Percentiles rank a stretch among this genome's conserved stretches.
Conservation (phyloP, 2,888 invertebrate genomes). For the Dryomyza anilis region DNA sequence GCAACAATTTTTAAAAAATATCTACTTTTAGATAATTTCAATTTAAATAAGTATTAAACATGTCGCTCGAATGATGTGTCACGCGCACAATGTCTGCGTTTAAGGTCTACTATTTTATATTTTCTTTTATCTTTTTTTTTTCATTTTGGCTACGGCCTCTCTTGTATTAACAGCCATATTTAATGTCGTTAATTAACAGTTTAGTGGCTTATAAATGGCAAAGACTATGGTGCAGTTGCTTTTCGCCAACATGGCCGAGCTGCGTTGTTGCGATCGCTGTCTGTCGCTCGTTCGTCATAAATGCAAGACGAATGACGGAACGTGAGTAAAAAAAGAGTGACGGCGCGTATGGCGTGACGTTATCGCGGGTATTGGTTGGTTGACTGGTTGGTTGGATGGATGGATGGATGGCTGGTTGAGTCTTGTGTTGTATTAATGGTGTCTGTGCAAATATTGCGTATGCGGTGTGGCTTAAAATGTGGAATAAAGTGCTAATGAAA, state of each 20-base stretch:
- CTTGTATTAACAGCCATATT: conserved; percentile 39
- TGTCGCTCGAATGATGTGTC: background rate
- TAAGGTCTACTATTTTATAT: background rate
- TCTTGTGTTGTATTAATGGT: too few species aligned
- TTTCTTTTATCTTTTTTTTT: background rate
- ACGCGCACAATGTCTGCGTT: background rate
- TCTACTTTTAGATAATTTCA: too few species aligned
- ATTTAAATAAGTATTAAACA: background rate
- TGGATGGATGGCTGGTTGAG: background rate
- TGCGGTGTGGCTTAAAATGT: conserved; percentile 13
- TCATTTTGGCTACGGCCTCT: too few species aligned
- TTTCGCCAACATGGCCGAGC: conserved; percentile 7
- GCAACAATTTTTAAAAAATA: too few species aligned
- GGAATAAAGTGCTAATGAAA: conserved; percentile 22
- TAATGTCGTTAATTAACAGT: conserved; percentile 43
- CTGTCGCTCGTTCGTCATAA: conserved; percentile 12
- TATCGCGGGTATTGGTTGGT: conserved; percentile 4
- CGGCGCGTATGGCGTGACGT: background rate
- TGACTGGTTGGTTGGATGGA: background rate
- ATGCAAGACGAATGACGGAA: background rate
- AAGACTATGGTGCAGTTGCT: too few species aligned
- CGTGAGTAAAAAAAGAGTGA: background rate
- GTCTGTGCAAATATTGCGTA: too few species aligned
- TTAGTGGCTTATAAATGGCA: conserved; percentile 27
- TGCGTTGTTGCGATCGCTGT: too few species aligned